Base-by-base conservation (phyloP, 2,888 invertebrate genomes). In the Formica aserva region DNA sequence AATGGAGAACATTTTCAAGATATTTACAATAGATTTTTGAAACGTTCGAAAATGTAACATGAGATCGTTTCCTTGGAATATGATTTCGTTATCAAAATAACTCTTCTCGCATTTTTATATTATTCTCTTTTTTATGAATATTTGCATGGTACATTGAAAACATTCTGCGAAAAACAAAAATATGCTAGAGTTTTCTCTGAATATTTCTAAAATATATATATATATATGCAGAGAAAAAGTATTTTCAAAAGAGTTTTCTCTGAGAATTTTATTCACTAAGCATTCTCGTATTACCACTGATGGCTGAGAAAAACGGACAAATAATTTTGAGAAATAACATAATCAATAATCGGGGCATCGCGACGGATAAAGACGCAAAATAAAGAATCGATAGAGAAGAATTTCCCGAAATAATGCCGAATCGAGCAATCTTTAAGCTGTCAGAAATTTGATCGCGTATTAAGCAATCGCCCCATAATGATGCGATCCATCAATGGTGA, bases 301-400 rank as follows among this genome's bases (percentile, higher is more conserved):
- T 6, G 4, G 26, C 13, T 29, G 15, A 45, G 45, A 18, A 22
- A 65, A 48, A n/a, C 26, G 11, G 18, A 62, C 52, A 45, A 82
- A 84, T 67, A 84, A 86, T 41, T 69, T 81, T n/a, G 55, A 63
- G 72, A 52, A 83, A 83, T 88, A 86, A 85, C 72, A 71, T 18
- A 84, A 87, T 88, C 88, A 82, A 88, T 88, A 88, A 84, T 22
- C 71, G 66, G 78, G 80, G 65, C 15, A 72, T 75, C 71, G n/a
- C 15, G 78, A 66, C 52, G 66, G 65, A 74, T 67, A 78, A 82
- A 81, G 35, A 29, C 38, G 67, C 52, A 32, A 62, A 29, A 55
- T 55, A 62, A 29, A 62, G 13, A 32, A 1, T 22, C 41, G 2
- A 0, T 6, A 8, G 52, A 65, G 80, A 71, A 60, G 18, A 22